phyloP scores from a whole-genome alignment of 2,113 vertebrate genomes.

The Ctenodactylus gundi region DNA sequence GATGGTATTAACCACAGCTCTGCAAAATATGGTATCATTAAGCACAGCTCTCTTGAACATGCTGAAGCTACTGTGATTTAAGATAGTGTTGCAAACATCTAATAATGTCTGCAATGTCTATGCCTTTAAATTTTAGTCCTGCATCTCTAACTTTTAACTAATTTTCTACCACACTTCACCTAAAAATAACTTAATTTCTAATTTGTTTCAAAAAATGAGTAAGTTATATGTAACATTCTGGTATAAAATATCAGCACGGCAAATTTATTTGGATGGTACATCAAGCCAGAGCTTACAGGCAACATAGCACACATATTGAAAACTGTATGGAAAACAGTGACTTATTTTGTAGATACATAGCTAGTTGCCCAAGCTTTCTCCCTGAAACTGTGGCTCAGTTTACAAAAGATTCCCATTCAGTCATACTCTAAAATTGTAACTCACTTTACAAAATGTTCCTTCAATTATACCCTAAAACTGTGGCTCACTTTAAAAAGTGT shows the following conservation, averaged over 20 bases:
- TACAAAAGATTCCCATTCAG: background rate
- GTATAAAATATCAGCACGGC: background rate
- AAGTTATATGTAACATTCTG: conserved; percentile 8
- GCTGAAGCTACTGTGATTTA: background rate
- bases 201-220: background rate
- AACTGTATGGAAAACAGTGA: background rate
- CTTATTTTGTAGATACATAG: background rate
- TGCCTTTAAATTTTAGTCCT: background rate
- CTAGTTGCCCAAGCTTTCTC: background rate
- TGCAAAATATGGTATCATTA: background rate
- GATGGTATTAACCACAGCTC: background rate
- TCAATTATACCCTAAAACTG: background rate
- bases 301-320: background rate
- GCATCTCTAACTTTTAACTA: background rate
- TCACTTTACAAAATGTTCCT: background rate
- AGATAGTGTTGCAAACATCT: background rate
- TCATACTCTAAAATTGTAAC: background rate
- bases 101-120: background rate
- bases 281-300: background rate
- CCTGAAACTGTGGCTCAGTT: conserved; percentile 7
- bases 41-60: background rate
- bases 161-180: background rate
- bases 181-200: background rate
- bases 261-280: conserved; percentile 1
- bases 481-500: background rate